A percentile compares a stretch with the other conserved stretches of the same genome.
phyloP scores from a whole-genome alignment of 1,140 invertebrate species.

The Ridgeia piscesae region DNA sequence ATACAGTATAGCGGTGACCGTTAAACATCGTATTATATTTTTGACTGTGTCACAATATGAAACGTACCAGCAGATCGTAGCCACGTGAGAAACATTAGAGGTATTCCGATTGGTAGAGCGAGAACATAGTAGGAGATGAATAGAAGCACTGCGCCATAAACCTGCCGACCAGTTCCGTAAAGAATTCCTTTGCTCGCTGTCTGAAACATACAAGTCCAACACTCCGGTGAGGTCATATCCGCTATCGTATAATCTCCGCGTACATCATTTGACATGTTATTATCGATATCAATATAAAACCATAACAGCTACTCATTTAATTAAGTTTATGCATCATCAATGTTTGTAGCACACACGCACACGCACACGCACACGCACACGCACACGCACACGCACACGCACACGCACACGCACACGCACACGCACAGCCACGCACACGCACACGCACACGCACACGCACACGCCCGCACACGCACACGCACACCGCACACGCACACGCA shows the following conservation, averaged over 20 bases:
- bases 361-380: too few species aligned
- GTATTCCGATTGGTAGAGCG: slow-evolving; percentile 26
- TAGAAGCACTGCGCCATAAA: slow-evolving; percentile 22
- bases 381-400: background rate
- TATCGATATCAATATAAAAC: background rate
- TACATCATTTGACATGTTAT: background rate
- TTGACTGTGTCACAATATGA: background rate
- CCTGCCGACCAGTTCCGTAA: slow-evolving; percentile 24
- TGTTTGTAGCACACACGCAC: background rate
- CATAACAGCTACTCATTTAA: too few species aligned
- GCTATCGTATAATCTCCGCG: background rate
- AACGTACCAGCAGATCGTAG: slow-evolving; percentile 26
- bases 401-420: background rate
- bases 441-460: background rate
- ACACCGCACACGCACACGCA: too few species aligned
- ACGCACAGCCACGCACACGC: too few species aligned
- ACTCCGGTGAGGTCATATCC: background rate
- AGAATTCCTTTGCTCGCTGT: slow-evolving; percentile 22
- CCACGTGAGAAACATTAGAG: slow-evolving; percentile 26
- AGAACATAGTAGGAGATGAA: slow-evolving; percentile 25
- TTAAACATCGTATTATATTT: background rate
- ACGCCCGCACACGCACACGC: too few species aligned
- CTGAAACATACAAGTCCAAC: background rate
- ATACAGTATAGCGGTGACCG: background rate
- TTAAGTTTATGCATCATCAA: background rate